Percentiles rank a stretch among this genome's conserved stretches.
These are phyloP conservation scores for Campoletis raptor DNA, from an alignment of 2,888 invertebrate species.

Conservation along the genomic window DNA sequence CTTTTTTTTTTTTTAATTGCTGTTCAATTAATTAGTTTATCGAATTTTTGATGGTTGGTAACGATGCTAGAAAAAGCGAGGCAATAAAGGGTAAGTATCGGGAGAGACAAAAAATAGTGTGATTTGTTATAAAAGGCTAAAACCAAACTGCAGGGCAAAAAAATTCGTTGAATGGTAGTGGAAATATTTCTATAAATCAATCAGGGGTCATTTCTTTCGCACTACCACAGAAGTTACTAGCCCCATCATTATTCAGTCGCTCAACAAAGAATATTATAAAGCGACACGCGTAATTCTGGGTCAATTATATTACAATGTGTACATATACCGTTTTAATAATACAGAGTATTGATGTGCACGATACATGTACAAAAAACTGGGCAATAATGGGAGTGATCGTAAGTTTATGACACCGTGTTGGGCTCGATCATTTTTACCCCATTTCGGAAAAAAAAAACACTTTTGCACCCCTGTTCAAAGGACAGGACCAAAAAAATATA, in stretches of 20 bases:
- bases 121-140: constrained; percentile 39
- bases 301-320: constrained; percentile 32
- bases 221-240: constrained; percentile 51
- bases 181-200: constrained; percentile 57
- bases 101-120: constrained; percentile 51
- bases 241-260: constrained; percentile 57
- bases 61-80: constrained; percentile 2
- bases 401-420: constrained; percentile 75
- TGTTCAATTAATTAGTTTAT: constrained; percentile 28
- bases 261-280: constrained; percentile 49
- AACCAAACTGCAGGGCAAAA: not conserved
- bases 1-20: not conserved
- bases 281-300: constrained; percentile 18
- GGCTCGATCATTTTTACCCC: constrained; percentile 75
- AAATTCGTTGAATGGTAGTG: constrained; percentile 10
- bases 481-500: constrained; percentile 63
- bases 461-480: constrained; percentile 42
- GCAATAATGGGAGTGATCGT: constrained; percentile 76
- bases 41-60: constrained; percentile 21
- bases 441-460: constrained; percentile 70
- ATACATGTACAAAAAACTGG: constrained; percentile 51
- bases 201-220: constrained; percentile 18
- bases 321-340: constrained; percentile 28
- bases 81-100: constrained; percentile 32
- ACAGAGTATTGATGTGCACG: constrained; percentile 10